phyloP scores from a whole-genome alignment of 30 jellyfish, hydroid and myxozoan genomes.

The Aurelia coerulea region DNA sequence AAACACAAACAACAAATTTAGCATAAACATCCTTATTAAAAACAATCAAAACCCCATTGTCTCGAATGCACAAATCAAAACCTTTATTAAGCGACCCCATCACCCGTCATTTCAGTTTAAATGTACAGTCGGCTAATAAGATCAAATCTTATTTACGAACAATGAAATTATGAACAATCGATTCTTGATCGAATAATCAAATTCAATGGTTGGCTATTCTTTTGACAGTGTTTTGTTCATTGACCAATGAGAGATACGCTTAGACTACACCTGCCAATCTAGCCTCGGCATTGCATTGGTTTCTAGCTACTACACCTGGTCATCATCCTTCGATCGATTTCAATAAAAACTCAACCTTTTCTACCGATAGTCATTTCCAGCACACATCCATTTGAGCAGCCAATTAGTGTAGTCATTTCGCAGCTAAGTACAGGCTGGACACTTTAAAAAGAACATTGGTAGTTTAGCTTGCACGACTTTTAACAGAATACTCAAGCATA shows the following conservation, averaged over 20 bases:
- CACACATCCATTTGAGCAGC: conserved; percentile 33
- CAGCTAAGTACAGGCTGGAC: not conserved
- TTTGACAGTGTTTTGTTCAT: conserved; percentile 1
- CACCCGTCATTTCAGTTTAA: too few relatives aligned
- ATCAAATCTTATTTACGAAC: too few relatives aligned
- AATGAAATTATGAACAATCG: conserved; percentile 1
- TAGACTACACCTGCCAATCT: conserved; percentile 53
- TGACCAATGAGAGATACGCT: conserved; percentile 34
- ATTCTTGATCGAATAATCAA: conserved; percentile 2
- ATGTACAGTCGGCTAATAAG: too few relatives aligned
- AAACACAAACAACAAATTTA: too few relatives aligned
- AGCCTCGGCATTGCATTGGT: conserved; percentile 25
- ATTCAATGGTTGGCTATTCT: not conserved
- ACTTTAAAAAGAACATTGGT: too few relatives aligned
- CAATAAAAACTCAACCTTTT: conserved; percentile 26
- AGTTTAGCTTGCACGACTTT: too few relatives aligned
- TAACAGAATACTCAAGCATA: conserved; percentile 1
- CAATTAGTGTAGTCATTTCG: conserved; percentile 4
- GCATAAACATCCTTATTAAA: too few relatives aligned
- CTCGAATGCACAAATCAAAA: too few relatives aligned
- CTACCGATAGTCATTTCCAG: conserved; percentile 48
- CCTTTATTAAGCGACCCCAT: too few relatives aligned
- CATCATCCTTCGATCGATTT: conserved; percentile 6
- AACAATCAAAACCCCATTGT: too few relatives aligned
- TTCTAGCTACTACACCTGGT: conserved; percentile 62